A percentile compares a stretch with the other conserved stretches of the same genome.
These are phyloP conservation scores for Macrotis lagotis DNA, from an alignment of 2,113 vertebrate genomes.

Conservation along the genomic window DNA sequence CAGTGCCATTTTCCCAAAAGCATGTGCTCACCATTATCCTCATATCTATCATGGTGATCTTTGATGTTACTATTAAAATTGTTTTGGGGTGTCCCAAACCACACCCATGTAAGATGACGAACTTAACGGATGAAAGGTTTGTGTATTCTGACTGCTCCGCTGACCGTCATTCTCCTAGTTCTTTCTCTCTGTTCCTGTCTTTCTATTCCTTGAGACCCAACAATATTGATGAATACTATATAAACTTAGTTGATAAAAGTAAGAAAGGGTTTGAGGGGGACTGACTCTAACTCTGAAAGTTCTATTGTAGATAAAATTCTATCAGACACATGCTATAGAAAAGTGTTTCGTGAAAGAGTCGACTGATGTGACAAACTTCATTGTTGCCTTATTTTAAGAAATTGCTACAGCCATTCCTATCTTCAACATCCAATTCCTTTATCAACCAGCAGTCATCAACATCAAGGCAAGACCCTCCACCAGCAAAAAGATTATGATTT, in stretches of 20 bases:
- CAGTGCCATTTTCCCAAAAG: neutral
- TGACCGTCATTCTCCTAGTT: neutral
- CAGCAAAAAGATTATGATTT: neutral
- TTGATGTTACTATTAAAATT: neutral
- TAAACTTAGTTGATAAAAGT: neutral
- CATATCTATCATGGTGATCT: neutral
- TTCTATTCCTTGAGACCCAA: neutral
- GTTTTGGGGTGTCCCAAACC: neutral
- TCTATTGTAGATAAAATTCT: neutral
- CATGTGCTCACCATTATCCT: neutral
- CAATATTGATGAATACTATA: neutral
- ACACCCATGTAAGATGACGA: neutral
- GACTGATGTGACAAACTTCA: too few relatives aligned
- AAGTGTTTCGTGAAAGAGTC: neutral
- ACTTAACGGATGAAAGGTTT: neutral
- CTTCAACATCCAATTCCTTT: too few relatives aligned
- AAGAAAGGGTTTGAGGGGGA: neutral
- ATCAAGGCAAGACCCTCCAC: neutral
- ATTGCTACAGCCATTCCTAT: too few relatives aligned
- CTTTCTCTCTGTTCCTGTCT: neutral
- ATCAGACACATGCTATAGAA: neutral
- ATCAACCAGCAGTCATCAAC: neutral
- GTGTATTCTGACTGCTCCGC: neutral
- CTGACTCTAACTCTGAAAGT: neutral
- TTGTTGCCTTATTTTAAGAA: neutral